Evolutionary conservation across 2,113 vertebrate genomes (phyloP).

Genomic region (Bubo blakistoni): DNA sequence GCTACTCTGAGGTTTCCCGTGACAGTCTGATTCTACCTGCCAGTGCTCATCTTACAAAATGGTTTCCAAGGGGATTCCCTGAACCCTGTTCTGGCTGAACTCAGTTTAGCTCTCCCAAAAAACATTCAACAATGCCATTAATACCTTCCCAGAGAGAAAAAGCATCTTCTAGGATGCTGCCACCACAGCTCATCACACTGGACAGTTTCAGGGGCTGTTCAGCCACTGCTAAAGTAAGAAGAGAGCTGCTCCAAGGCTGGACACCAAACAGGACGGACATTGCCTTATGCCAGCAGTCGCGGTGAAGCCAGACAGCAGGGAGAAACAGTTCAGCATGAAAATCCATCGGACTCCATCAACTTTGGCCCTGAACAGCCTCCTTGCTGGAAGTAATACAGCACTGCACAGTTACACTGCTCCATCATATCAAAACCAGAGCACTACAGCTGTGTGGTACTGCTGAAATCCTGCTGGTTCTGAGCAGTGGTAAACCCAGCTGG

Average conservation of each 20-base stretch:
- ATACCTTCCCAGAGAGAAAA: background rate
- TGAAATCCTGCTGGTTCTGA: background rate
- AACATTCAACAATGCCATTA: background rate
- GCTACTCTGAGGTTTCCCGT: background rate
- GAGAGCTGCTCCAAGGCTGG: background rate
- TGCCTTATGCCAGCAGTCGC: background rate
- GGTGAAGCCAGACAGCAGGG: background rate
- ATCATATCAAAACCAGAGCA: background rate
- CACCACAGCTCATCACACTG: background rate
- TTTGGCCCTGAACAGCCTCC: background rate
- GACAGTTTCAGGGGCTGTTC: background rate
- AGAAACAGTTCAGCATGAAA: background rate
- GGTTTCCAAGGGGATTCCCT: background rate
- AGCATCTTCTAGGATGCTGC: background rate
- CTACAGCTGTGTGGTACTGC: rapidly evolving
- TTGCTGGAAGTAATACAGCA: background rate
- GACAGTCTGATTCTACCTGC: background rate
- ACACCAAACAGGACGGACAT: background rate
- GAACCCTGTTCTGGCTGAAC: background rate
- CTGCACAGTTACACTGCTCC: background rate
- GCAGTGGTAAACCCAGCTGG: background rate
- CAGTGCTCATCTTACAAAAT: background rate
- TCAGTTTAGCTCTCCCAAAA: background rate
- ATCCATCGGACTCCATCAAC: background rate
- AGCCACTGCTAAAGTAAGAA: background rate